A percentile compares a stretch with the other conserved stretches of the same genome.
phyloP scores from a whole-genome alignment of 2,113 vertebrate genomes.

The Coturnix japonica region DNA sequence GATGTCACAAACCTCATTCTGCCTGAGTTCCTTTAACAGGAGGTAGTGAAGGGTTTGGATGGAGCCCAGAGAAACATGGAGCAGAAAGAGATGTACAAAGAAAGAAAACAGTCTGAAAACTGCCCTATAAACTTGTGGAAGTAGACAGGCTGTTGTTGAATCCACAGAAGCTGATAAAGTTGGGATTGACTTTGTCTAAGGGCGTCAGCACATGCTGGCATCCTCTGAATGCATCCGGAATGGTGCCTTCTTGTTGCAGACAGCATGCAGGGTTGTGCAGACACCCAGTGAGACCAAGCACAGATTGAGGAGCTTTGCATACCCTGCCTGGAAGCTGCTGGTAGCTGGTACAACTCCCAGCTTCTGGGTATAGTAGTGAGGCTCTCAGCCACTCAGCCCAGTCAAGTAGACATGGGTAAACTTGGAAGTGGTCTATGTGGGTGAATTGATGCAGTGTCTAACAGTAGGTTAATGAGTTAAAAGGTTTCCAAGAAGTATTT shows the following conservation, averaged over 20 bases:
- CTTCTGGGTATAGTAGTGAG: too few species aligned
- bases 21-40: neutral
- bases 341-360: neutral
- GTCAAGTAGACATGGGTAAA: neutral
- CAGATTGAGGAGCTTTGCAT: neutral
- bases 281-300: neutral
- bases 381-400: neutral
- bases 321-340: neutral
- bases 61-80: neutral
- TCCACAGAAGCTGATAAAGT: neutral
- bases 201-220: neutral
- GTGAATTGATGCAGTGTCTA: neutral
- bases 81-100: neutral
- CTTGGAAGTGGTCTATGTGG: too few species aligned
- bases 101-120: neutral
- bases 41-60: neutral
- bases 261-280: rapidly evolving
- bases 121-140: rapidly evolving
- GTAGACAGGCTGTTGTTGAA: rapidly evolving
- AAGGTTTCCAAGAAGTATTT: neutral
- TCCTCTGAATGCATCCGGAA: neutral
- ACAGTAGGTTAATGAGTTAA: neutral
- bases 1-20: neutral
- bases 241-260: neutral
- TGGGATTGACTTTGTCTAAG: neutral